Base-by-base conservation (phyloP, 2,797 vertebrate genomes). In the Odontamblyopus lacepedii region DNA sequence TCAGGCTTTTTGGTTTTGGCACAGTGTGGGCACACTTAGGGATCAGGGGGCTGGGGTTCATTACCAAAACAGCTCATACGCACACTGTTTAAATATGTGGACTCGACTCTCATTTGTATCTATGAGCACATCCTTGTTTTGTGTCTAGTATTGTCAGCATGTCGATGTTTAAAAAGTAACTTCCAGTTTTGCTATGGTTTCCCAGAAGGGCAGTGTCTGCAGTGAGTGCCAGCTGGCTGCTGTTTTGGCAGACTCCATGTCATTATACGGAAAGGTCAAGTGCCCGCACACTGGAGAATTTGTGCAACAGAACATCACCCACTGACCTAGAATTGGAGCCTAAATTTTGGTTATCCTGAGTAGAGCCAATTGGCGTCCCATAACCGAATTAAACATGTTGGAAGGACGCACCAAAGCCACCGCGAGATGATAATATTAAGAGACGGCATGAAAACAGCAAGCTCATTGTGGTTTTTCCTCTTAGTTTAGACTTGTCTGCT, bases 321-420 rank as follows among this genome's bases (percentile, higher is more conserved):
- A 89, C 87, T 91, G 88, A 91, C 91, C 91, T 84, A 88, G 77
- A 89, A 80, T 76, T 78, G 78, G 75, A 86, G 85, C 77, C 86
- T 82, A 83, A 88, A 84, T 75, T 70, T 85, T 68, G 82, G 82
- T 87, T 89, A 78, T 56, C 83, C 79, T 79, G 64, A 50, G 72
- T 66, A 59, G 78, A 76, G 86, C 78, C 78, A 78, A 84, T 88
- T 84, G 86, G 84, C 83, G 66, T 44, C 63, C 72, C 75, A 44
- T 64, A 69, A 78, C 59, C 76, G 74, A 80, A 80, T 80, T 80
- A 74, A 88, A 78, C 82, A 75, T 41, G 63, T 77, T 82, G 83
- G 78, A 84, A 75, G 68, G 75, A 76, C 75, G 80, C 78, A 83
- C 78, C 77, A 73, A 79, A 76, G 76, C 75, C 72, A 84, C 88